Evolutionary conservation across 2,113 vertebrate genomes (phyloP).

Genomic region (Ammospiza nelsoni): DNA sequence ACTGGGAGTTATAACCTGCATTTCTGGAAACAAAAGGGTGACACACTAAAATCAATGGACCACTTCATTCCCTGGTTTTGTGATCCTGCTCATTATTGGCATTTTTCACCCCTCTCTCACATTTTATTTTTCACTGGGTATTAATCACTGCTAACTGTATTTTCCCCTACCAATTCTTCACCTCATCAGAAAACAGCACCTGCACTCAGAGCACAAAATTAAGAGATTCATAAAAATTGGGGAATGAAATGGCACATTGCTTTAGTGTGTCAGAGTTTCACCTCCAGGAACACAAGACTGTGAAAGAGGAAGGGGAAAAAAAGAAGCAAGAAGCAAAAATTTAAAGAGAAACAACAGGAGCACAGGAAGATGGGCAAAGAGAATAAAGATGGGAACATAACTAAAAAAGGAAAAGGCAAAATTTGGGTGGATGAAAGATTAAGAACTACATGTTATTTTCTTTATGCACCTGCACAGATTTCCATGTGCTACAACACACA

Average conservation of each 20-base stretch:
- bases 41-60: conserved; percentile 50
- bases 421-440: background rate
- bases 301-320: background rate
- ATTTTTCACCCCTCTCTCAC: background rate
- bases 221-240: conserved; percentile 48
- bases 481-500: background rate
- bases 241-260: conserved; percentile 43
- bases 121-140: conserved; percentile 61
- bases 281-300: background rate
- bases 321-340: background rate
- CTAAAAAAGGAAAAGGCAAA: background rate
- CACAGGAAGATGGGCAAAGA: background rate
- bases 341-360: background rate
- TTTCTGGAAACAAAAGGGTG: background rate
- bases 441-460: background rate
- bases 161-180: conserved; percentile 20
- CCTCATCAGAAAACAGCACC: conserved; percentile 55
- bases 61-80: conserved; percentile 28
- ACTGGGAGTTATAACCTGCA: background rate
- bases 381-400: background rate
- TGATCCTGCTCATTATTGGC: conserved; percentile 19
- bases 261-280: conserved; percentile 1
- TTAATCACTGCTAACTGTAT: conserved; percentile 61
- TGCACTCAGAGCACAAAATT: conserved; percentile 33
- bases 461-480: background rate